phyloP scores from a whole-genome alignment of 2,888 invertebrate species.

The Chaitophorus viminalis region DNA sequence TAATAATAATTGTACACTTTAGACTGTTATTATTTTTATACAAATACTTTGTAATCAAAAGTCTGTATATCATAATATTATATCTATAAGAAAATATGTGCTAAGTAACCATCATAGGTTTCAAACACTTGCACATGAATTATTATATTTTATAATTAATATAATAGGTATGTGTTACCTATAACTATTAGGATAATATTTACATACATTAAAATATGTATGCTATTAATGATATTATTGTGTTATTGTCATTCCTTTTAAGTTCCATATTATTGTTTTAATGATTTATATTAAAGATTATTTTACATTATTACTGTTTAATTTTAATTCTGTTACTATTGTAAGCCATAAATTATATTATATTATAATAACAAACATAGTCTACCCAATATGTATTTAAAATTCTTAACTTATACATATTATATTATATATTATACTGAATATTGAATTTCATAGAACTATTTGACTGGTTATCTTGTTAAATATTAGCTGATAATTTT shows the following conservation, averaged over 20 bases:
- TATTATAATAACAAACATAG: not conserved
- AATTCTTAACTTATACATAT: not conserved
- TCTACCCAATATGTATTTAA: not conserved
- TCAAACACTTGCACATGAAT: not conserved
- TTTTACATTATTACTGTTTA: not conserved
- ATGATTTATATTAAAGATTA: conserved; percentile 19
- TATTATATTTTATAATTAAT: not conserved
- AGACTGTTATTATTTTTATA: conserved; percentile 52
- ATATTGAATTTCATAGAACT: not conserved
- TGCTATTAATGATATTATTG: not conserved
- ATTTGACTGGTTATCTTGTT: not conserved
- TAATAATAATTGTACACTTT: conserved; percentile 7
- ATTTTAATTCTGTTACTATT: conserved; percentile 3
- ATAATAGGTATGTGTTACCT: conserved; percentile 15
- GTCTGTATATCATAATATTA: not conserved
- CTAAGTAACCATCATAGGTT: not conserved
- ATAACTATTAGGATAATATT: not conserved
- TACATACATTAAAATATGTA: too few species aligned
- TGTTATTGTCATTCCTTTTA: conserved; percentile 51
- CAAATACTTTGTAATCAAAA: conserved; percentile 44
- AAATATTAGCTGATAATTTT: not conserved
- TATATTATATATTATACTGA: not conserved
- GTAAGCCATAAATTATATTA: not conserved
- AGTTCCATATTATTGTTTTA: conserved; percentile 12
- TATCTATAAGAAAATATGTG: conserved; percentile 20